A percentile compares a stretch with the other conserved stretches of the same genome.
Conservation (phyloP, 2,888 invertebrate genomes). For the Peribatodes rhomboidaria region DNA sequence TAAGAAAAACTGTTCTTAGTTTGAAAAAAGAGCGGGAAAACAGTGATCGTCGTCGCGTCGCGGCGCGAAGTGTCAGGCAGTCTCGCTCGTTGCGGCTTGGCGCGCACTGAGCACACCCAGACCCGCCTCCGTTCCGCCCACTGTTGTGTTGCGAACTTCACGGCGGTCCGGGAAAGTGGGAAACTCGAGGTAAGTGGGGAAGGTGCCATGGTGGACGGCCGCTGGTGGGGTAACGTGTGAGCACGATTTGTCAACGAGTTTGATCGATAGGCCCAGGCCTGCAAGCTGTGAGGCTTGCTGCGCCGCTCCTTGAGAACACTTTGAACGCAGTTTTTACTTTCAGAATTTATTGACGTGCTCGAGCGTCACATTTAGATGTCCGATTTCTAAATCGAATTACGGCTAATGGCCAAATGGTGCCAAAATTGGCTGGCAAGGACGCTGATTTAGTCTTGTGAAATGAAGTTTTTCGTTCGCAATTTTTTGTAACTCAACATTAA, state of each 20-base stretch:
- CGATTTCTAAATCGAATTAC: slow-evolving; percentile 40
- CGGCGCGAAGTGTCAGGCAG: slow-evolving; percentile 59
- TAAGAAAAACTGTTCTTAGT: slow-evolving; percentile 43
- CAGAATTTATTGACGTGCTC: slow-evolving; percentile 35
- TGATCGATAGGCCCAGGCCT: slow-evolving; percentile 53
- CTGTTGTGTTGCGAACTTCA: slow-evolving; percentile 72
- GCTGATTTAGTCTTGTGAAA: slow-evolving; percentile 14
- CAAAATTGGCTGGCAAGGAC: slow-evolving; percentile 25
- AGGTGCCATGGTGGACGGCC: slow-evolving; percentile 59
- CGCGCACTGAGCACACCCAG: slow-evolving; percentile 66
- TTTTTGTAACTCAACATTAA: not conserved
- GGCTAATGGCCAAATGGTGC: slow-evolving; percentile 36
- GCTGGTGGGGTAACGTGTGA: slow-evolving; percentile 63
- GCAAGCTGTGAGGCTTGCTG: slow-evolving; percentile 19
- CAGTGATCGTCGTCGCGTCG: slow-evolving; percentile 59
- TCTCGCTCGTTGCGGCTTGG: slow-evolving; percentile 61
- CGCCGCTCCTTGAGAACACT: slow-evolving; percentile 39
- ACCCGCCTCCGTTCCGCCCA: slow-evolving; percentile 76
- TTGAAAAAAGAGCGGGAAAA: slow-evolving; percentile 53
- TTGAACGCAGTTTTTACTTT: slow-evolving; percentile 38
- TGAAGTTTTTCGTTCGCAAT: not conserved
- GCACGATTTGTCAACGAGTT: slow-evolving; percentile 58
- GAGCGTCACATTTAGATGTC: slow-evolving; percentile 31
- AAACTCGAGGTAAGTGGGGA: slow-evolving; percentile 73
- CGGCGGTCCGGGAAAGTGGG: slow-evolving; percentile 76